Evolutionary conservation across 2,888 invertebrate genomes (phyloP).

Genomic region (Dynastes grantii): DNA sequence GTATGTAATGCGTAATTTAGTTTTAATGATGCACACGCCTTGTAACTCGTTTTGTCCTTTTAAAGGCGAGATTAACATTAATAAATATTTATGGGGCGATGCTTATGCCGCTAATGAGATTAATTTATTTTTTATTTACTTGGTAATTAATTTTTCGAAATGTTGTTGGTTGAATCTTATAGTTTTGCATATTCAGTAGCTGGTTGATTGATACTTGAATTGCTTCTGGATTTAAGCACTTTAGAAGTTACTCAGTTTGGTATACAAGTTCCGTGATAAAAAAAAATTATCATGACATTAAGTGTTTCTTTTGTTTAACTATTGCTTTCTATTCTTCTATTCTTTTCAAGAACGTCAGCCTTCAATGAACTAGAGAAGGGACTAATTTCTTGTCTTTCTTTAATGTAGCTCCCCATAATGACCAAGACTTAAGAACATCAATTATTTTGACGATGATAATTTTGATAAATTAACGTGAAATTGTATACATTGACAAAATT

Average conservation of each 20-base stretch:
- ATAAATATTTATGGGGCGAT: slow-evolving; percentile 16
- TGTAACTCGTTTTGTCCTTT: slow-evolving; percentile 24
- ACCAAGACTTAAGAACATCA: too few species aligned
- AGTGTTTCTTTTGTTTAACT: too few species aligned
- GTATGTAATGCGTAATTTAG: slow-evolving; percentile 29
- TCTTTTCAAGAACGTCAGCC: too few species aligned
- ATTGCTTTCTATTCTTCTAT: too few species aligned
- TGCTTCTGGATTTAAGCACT: background rate
- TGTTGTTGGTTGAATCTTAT: background rate
- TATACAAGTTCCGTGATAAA: too few species aligned
- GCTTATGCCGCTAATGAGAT: slow-evolving; percentile 26
- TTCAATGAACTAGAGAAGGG: too few species aligned
- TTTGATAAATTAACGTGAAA: too few species aligned
- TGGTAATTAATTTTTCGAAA: slow-evolving; percentile 14
- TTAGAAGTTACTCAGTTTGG: background rate
- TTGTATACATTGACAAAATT: too few species aligned
- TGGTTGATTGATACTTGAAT: background rate
- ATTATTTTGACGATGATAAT: too few species aligned
- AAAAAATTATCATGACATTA: too few species aligned
- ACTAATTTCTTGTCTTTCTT: too few species aligned
- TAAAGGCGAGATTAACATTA: slow-evolving; percentile 32
- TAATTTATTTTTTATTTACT: slow-evolving; percentile 27
- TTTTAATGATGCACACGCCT: slow-evolving; percentile 39
- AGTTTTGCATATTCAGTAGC: background rate
- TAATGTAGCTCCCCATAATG: too few species aligned